Evolutionary conservation across 1,140 invertebrate genomes (phyloP), one percentile per base, ranked within the genome.

Genomic region (Drosophila lowei): DNA sequence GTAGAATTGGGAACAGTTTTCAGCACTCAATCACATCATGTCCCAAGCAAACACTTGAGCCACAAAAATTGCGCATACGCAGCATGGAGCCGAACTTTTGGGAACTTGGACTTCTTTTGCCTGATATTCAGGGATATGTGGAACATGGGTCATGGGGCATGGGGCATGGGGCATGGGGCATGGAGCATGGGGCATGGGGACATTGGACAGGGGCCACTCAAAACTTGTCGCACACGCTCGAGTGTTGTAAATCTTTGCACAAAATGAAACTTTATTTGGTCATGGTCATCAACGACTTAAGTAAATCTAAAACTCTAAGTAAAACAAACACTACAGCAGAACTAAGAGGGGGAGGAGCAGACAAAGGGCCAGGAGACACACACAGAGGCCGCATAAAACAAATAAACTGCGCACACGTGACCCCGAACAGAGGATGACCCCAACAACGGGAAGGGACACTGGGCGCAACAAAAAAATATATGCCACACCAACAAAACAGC

Each of bases 291-390:
- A 86, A 72, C 70, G 83, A 86, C 83, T 86, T 83, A 72, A 88
- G 78, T 88, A 86, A 86, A 86, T 86, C 83, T 75, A 88, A 88
- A 83, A 86, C 81, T 86, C 83, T 88, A 86, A 88, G 83, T 88
- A 88, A 86, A 83, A 79, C 75, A 86, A 86, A 86, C 78, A 85
- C 80, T 77, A 54, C 61, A 58, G 34, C 47, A 61, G 34, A 38
- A 28, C 38, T 34, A 25, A 48, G n/a, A 44, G n/a, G 16, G n/a
- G 16, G 25, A 9, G 23, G 9, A 8, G 34, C 18, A 52, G 38
- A 50, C 60, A 30, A 18, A 56, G 42, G 63, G 42, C 48, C 11
- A 21, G 9, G 43, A 44, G 21, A 64, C 23, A 49, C 42, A 15
- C 47, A 72, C 60, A 64, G 77, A 72, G 58, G 57, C 58, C 62